phyloP scores from a whole-genome alignment of 2,888 invertebrate genomes.

The Phasia obesa region DNA sequence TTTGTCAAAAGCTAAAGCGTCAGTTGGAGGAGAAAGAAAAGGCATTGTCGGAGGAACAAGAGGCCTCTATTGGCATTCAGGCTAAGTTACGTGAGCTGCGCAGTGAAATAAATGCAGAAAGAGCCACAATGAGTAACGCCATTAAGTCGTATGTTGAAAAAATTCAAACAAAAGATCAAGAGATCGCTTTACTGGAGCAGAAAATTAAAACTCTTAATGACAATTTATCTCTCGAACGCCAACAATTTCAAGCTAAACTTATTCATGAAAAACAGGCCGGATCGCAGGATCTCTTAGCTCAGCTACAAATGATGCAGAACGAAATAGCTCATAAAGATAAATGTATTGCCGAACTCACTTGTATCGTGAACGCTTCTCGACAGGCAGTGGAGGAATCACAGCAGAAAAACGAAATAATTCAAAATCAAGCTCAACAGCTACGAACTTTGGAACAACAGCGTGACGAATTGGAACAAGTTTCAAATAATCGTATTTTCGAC shows the following conservation, averaged over 20 bases:
- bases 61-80: constrained; percentile 89
- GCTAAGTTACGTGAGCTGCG: constrained; percentile 91
- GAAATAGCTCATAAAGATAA: constrained; percentile 80
- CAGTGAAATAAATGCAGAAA: constrained; percentile 81
- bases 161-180: constrained; percentile 78
- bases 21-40: constrained; percentile 94
- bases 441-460: constrained; percentile 79
- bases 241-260: constrained; percentile 80
- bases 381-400: constrained; percentile 78
- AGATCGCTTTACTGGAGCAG: constrained; percentile 77
- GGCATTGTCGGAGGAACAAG: constrained; percentile 88
- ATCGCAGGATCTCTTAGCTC: constrained; percentile 79
- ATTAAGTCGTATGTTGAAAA: constrained; percentile 80
- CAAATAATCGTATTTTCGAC: constrained; percentile 79
- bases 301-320: constrained; percentile 80
- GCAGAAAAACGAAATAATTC: constrained; percentile 78
- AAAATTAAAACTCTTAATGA: constrained; percentile 80
- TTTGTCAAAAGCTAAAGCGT: constrained; percentile 92
- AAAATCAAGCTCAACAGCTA: constrained; percentile 78
- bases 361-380: constrained; percentile 77
- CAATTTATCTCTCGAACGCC: constrained; percentile 79
- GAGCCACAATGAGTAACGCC: constrained; percentile 79
- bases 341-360: constrained; percentile 78
- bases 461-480: constrained; percentile 79
- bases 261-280: constrained; percentile 80